phyloP scores from a whole-genome alignment of 2,113 vertebrate genomes.

The Ivindomyrus marchei region DNA sequence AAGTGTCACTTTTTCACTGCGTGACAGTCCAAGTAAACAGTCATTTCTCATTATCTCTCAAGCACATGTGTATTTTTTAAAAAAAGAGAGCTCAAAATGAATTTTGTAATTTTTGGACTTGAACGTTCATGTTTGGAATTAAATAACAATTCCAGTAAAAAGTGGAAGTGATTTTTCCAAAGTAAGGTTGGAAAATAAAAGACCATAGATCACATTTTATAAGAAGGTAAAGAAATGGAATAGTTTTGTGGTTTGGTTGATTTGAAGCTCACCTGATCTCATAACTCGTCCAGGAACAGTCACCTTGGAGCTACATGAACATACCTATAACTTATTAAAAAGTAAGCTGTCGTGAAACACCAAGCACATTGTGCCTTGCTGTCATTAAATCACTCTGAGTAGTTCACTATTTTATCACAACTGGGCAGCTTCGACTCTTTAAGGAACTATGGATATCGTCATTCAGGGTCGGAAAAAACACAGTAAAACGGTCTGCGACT shows the following conservation, averaged over 20 bases:
- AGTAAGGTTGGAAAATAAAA: not conserved
- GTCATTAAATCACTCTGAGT: not conserved
- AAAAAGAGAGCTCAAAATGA: not conserved
- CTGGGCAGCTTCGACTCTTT: not conserved
- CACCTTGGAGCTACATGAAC: not conserved
- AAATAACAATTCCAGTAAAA: not conserved
- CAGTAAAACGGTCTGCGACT: not conserved
- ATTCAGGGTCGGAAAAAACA: not conserved
- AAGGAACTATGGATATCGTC: not conserved
- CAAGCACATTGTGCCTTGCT: not conserved
- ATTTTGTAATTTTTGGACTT: not conserved
- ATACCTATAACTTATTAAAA: not conserved
- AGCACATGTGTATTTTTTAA: not conserved
- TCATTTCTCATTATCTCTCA: not conserved
- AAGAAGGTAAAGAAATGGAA: not conserved
- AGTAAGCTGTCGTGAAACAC: not conserved
- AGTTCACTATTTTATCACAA: constrained; percentile 7
- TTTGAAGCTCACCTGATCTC: not conserved
- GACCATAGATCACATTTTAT: not conserved
- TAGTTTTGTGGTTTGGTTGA: not conserved
- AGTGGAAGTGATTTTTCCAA: not conserved
- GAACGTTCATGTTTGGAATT: not conserved
- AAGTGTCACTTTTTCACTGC: not conserved
- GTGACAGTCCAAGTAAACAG: not conserved
- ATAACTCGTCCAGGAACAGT: not conserved